A percentile compares a stretch with the other conserved stretches of the same genome.
Conservation (phyloP, 2,113 vertebrate genomes). For the Aldabrachelys gigantea region DNA sequence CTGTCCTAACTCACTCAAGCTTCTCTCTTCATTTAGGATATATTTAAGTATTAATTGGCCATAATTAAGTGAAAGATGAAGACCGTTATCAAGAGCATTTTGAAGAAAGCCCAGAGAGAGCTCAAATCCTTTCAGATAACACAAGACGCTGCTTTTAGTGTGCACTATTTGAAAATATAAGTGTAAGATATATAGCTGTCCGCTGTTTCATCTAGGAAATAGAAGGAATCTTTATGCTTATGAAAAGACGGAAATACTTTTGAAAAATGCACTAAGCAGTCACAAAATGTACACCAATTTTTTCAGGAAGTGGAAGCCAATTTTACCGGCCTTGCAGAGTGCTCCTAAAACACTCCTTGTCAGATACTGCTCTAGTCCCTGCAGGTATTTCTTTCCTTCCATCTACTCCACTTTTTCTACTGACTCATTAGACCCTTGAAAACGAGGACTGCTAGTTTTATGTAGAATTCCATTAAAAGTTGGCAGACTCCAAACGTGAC, state of each 20-base stretch:
- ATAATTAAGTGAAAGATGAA: conserved; percentile 71
- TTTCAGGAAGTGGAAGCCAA: neutral
- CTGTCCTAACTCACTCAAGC: conserved; percentile 37
- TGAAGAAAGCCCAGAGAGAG: conserved; percentile 30
- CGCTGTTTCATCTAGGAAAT: neutral
- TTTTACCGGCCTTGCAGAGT: neutral
- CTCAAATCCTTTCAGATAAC: conserved; percentile 24
- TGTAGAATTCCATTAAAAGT: neutral
- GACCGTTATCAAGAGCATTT: conserved; percentile 63
- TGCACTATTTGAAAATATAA: conserved; percentile 3
- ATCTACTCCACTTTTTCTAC: neutral
- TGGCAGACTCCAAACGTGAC: neutral
- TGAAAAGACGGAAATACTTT: neutral
- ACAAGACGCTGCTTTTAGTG: conserved; percentile 53
- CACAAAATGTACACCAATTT: neutral
- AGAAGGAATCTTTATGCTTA: neutral
- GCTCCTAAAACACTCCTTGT: neutral
- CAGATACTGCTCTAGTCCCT: neutral
- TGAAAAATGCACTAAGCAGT: neutral
- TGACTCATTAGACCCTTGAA: neutral
- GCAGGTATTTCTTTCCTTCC: neutral
- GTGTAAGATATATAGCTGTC: neutral
- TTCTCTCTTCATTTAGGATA: conserved; percentile 27
- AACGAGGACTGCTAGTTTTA: neutral
- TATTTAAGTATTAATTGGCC: conserved; percentile 65